These are phyloP conservation scores for Drosophila teissieri DNA, from an alignment of 1,140 invertebrate genomes.

Conservation along the genomic window DNA sequence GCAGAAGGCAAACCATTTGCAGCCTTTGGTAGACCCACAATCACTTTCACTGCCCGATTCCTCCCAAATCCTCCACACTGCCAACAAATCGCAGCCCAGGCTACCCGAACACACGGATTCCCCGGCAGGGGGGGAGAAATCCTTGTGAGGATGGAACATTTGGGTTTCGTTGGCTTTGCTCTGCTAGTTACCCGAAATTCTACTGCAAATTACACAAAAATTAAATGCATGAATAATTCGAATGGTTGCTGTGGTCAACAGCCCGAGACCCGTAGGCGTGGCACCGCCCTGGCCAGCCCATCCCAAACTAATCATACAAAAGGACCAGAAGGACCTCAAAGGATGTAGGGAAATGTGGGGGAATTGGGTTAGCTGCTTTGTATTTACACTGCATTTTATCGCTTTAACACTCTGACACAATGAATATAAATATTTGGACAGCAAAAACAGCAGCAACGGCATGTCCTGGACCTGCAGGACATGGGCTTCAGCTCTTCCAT, in stretches of 20 bases:
- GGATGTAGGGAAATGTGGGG: slow-evolving; percentile 1
- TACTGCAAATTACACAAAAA: slow-evolving; percentile 82
- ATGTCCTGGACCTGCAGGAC: slow-evolving; percentile 57
- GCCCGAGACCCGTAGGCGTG: slow-evolving; percentile 47
- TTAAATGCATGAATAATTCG: slow-evolving; percentile 83
- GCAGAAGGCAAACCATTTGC: slow-evolving; percentile 28
- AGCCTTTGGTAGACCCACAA: slow-evolving; percentile 28
- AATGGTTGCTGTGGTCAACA: slow-evolving; percentile 78
- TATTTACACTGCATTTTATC: slow-evolving; percentile 83
- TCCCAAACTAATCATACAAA: slow-evolving; percentile 61
- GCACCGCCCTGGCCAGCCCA: not conserved
- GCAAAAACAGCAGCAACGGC: slow-evolving; percentile 70
- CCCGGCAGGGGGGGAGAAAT: slow-evolving; percentile 15
- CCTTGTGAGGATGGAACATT: slow-evolving; percentile 57
- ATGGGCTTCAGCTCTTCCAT: slow-evolving; percentile 59
- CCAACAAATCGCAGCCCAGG: slow-evolving; percentile 5
- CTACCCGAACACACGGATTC: slow-evolving; percentile 12
- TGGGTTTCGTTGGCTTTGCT: slow-evolving; percentile 65
- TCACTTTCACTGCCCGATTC: slow-evolving; percentile 48
- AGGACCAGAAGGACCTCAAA: slow-evolving; percentile 30
- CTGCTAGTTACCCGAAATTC: slow-evolving; percentile 68
- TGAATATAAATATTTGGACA: slow-evolving; percentile 83
- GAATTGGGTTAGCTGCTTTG: slow-evolving; percentile 59
- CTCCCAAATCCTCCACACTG: slow-evolving; percentile 11
- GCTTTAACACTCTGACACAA: slow-evolving; percentile 83